These are phyloP conservation scores for Indicator maculatus DNA, from an alignment of 2,113 vertebrate genomes.

Conservation along the genomic window DNA sequence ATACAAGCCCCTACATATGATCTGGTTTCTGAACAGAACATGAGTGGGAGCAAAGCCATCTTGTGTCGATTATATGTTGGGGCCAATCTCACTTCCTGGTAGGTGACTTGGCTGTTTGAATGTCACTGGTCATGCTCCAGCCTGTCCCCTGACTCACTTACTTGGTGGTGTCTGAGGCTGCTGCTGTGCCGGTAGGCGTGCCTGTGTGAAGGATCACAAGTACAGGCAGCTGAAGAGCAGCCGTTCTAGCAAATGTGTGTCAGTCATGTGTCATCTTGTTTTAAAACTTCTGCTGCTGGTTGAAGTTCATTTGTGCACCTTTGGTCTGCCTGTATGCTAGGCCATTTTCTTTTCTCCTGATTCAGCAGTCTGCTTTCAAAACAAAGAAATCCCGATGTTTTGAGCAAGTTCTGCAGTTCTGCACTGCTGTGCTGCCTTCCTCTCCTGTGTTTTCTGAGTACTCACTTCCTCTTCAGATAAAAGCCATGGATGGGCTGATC, in stretches of 20 bases:
- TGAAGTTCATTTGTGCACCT: background rate
- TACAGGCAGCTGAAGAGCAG: accelerated
- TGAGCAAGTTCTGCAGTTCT: background rate
- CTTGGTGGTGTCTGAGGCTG: accelerated
- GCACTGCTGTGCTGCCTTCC: background rate
- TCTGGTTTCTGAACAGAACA: background rate
- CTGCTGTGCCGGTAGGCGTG: background rate
- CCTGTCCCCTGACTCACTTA: accelerated
- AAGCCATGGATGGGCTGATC: background rate
- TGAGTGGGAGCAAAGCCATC: background rate
- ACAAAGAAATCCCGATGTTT: background rate
- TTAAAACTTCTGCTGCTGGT: background rate
- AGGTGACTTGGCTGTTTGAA: background rate
- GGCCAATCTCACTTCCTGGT: background rate
- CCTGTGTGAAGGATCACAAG: accelerated
- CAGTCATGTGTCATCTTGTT: accelerated
- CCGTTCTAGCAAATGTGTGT: accelerated
- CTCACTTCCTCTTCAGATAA: accelerated
- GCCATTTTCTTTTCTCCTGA: background rate
- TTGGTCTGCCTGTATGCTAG: background rate
- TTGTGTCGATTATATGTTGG: accelerated
- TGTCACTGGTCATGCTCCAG: accelerated
- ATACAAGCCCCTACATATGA: accelerated
- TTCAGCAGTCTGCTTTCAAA: background rate
- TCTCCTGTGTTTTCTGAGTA: background rate